These are phyloP conservation scores for Antennarius maculatus DNA, from an alignment of 2,797 vertebrate genomes.

Conservation along the genomic window DNA sequence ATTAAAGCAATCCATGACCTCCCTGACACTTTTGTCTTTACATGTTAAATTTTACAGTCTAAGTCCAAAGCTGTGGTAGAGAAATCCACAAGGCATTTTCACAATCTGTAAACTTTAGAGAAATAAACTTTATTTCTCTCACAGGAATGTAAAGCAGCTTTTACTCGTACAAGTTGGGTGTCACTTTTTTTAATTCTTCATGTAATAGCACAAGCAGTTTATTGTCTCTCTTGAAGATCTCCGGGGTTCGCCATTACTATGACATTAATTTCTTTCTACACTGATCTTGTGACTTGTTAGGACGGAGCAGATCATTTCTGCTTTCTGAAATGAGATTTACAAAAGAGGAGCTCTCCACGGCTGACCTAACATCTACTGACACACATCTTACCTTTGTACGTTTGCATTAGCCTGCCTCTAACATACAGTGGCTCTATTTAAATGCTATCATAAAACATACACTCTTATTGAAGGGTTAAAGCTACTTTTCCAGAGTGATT, in stretches of 20 bases:
- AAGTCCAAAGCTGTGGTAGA: constrained; percentile 38
- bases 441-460: neutral
- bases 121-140: constrained; percentile 21
- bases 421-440: constrained; percentile 26
- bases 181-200: neutral
- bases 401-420: constrained; percentile 18
- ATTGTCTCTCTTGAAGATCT: constrained; percentile 36
- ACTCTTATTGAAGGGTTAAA: constrained; percentile 14
- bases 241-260: constrained; percentile 60
- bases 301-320: constrained; percentile 22
- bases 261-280: constrained; percentile 37
- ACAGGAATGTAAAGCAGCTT: constrained; percentile 3
- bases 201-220: constrained; percentile 39
- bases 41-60: constrained; percentile 32
- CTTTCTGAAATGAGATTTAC: constrained; percentile 31
- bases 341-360: constrained; percentile 22
- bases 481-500: constrained; percentile 25
- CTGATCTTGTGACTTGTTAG: constrained; percentile 70
- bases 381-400: constrained; percentile 31
- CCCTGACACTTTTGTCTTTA: constrained; percentile 5
- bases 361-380: constrained; percentile 44
- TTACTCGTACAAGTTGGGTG: neutral
- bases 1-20: neutral
- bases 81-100: constrained; percentile 69
- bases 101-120: constrained; percentile 41